Percentiles rank a stretch among this genome's conserved stretches.
Conservation (phyloP, 2,113 vertebrate genomes). For the Amphiprion ocellaris region DNA sequence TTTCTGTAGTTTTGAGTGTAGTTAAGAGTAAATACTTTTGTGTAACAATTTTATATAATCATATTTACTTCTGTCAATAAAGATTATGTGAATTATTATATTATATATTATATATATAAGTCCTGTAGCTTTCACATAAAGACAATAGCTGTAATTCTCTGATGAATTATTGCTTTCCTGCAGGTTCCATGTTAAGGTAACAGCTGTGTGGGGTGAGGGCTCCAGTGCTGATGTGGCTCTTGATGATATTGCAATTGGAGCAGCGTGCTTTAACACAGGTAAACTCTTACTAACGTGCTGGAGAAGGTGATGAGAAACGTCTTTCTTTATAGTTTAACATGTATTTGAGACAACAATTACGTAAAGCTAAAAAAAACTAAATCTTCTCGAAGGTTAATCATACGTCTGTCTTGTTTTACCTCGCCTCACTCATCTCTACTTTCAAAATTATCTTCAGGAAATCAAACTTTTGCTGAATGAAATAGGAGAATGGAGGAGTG, state of each 20-base stretch:
- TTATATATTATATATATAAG: no score
- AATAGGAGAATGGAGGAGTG: neutral
- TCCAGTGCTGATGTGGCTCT: slow-evolving; percentile 89
- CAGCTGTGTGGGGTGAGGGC: slow-evolving; percentile 86
- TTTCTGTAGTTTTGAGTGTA: no score
- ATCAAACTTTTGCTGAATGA: neutral
- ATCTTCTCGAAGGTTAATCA: neutral
- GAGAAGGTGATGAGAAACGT: no score
- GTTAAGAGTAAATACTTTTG: no score
- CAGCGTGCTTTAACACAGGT: slow-evolving; percentile 88
- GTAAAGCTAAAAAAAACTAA: neutral
- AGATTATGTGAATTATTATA: neutral
- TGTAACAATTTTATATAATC: no score
- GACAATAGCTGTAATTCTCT: neutral
- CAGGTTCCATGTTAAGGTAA: slow-evolving; percentile 89
- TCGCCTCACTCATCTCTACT: neutral
- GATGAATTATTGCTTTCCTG: slow-evolving; percentile 11
- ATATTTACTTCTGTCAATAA: neutral
- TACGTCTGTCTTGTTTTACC: neutral
- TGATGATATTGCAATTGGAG: slow-evolving; percentile 88
- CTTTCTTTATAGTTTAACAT: no score
- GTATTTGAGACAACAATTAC: neutral
- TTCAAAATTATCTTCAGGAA: slow-evolving; percentile 18
- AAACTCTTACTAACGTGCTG: slow-evolving; percentile 14
- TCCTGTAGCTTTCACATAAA: neutral